A percentile compares a stretch with the other conserved stretches of the same genome.
phyloP scores from a whole-genome alignment of 1,140 invertebrate species.

The Tetramorium parvispinum region DNA sequence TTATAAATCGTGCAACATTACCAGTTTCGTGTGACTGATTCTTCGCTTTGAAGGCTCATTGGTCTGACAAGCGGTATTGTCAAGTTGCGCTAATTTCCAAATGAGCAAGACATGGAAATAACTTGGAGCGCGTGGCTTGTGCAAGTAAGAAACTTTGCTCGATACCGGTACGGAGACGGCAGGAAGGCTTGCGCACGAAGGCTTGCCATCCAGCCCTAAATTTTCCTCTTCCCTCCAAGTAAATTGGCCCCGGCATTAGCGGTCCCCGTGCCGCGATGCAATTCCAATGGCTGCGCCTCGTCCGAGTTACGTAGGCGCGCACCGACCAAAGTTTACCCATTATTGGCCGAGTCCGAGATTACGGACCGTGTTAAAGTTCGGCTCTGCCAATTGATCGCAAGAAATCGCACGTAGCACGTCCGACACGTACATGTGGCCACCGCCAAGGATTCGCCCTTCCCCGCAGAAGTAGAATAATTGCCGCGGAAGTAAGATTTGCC shows the following conservation, averaged over 20 bases:
- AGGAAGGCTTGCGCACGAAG: constrained; percentile 17
- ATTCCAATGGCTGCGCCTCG: constrained; percentile 48
- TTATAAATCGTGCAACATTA: background rate
- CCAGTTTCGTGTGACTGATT: background rate
- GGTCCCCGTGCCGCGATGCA: constrained; percentile 48
- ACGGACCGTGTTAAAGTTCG: constrained; percentile 2
- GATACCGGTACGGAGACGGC: background rate
- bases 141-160: constrained; percentile 10
- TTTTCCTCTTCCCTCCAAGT: constrained; percentile 49
- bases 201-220: constrained; percentile 52
- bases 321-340: constrained; percentile 49
- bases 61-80: background rate
- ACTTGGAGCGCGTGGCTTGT: background rate
- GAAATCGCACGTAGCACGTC: constrained; percentile 35
- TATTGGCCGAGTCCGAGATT: constrained; percentile 62
- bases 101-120: background rate
- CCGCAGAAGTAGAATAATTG: constrained; percentile 29
- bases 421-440: background rate
- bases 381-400: constrained; percentile 43
- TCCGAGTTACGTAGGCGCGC: constrained; percentile 40
- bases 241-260: constrained; percentile 68
- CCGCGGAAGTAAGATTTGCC: background rate
- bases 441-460: constrained; percentile 10
- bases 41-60: background rate
- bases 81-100: constrained; percentile 5